Evolutionary conservation across 2,113 vertebrate species (phyloP), one percentile per base, ranked within the genome.

Genomic region (Varanus komodoensis): DNA sequence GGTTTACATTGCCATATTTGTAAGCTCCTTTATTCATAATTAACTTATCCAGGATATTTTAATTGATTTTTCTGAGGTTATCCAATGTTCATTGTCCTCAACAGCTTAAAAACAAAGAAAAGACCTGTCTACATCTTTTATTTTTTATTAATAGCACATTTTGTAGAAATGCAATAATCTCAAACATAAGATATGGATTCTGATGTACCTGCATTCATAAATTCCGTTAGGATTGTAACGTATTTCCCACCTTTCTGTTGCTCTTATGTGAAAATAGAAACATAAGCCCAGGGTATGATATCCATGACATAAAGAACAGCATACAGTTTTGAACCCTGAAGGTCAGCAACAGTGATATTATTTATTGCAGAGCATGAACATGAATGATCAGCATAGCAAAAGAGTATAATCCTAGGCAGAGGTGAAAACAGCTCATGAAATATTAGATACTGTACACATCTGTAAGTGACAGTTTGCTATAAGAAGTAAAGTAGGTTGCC

Each of bases 121-220:
- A 92, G 92, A 91, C 32, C 32, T 54, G 54, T 91, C 52, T 95
- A 81, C 83, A 48, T 87, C 85, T 67, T 90, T 44, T 44, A 44
- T 44, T 91, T 96, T 92, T 96, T 92, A 97, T 97, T 3, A 96
- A 93, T 93, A 94, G 79, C 84, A 82, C 29, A 32, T 85, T 95
- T 91, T 91, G 87, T 90, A 87, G 84, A 96, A 96, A 96, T 95
- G 91, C 95, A 97, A 95, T 96, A 96, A 94, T 32, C 67, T 96
- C 34, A 90, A 34, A 90, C 57, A 38, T 93, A 96, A 97, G 95
- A 93, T 96, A 97, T 93, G 89, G 94, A 96, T 96, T 75, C 52
- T 91, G 0, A 61, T 90, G 15, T 94, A 89, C 74, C 91, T 94
- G 74, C 61, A 95, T 19, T 92, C 38, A 81, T 84, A 84, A 95